phyloP scores from a whole-genome alignment of 2,888 invertebrate species.

The Hermaeophaga mercurialis region DNA sequence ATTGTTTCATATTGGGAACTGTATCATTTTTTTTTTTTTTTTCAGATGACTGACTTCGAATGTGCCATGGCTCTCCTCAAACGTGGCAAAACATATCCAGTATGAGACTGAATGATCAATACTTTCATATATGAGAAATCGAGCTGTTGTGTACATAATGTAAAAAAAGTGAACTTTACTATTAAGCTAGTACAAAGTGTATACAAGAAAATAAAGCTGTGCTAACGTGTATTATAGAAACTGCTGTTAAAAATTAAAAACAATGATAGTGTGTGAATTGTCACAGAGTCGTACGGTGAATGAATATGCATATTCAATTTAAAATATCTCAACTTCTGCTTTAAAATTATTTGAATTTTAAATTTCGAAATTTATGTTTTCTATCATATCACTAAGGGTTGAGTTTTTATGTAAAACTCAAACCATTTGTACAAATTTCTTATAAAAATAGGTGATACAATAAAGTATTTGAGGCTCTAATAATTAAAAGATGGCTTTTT shows the following conservation, averaged over 20 bases:
- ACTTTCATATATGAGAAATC: constrained; percentile 12
- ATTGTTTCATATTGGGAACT: too few relatives aligned
- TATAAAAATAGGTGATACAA: too few relatives aligned
- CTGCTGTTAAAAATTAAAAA: constrained; percentile 24
- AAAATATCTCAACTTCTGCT: too few relatives aligned
- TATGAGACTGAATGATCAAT: constrained; percentile 48
- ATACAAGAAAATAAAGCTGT: constrained; percentile 37
- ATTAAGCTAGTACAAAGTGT: constrained; percentile 39
- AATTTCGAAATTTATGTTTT: too few relatives aligned
- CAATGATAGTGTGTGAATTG: constrained; percentile 4
- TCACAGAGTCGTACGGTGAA: constrained; percentile 3
- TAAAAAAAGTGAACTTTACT: constrained; percentile 34
- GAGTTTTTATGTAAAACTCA: too few relatives aligned
- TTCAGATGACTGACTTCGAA: constrained; percentile 30
- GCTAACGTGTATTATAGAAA: constrained; percentile 38
- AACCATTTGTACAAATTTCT: too few relatives aligned
- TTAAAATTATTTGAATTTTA: too few relatives aligned
- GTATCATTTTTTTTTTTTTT: constrained; percentile 16
- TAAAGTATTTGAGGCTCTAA: too few relatives aligned
- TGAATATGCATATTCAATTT: too few relatives aligned
- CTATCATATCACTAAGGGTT: too few relatives aligned
- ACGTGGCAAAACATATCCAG: constrained; percentile 46
- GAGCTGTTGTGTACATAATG: constrained; percentile 39
- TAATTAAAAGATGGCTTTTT: too few relatives aligned
- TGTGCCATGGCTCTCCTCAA: constrained; percentile 29